These are phyloP conservation scores for Karalla daura DNA, from an alignment of 2,797 vertebrate species.

Conservation along the genomic window DNA sequence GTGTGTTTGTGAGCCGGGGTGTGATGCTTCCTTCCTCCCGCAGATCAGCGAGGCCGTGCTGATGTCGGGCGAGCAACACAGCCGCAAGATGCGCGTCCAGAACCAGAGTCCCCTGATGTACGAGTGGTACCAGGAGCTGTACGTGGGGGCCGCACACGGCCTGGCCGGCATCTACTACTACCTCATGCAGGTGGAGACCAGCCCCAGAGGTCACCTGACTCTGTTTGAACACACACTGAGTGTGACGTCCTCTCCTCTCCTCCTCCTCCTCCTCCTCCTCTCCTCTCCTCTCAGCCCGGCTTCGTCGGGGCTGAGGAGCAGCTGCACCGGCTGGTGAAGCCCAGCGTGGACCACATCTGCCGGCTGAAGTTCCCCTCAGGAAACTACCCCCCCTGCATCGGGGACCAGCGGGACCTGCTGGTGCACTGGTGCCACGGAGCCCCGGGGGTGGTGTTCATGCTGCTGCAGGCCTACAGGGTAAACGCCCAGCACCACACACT, in stretches of 20 bases:
- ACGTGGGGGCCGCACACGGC: constrained; percentile 94
- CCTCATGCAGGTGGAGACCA: constrained; percentile 99
- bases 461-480: constrained; percentile 95
- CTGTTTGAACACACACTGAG: no score
- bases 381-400: constrained; percentile 93
- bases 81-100: constrained; percentile 87
- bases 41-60: constrained; percentile 90
- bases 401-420: constrained; percentile 90
- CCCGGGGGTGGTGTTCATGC: constrained; percentile 95
- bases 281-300: constrained; percentile 72
- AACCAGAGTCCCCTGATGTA: constrained; percentile 93
- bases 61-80: constrained; percentile 88
- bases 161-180: constrained; percentile 97
- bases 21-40: constrained; percentile 25
- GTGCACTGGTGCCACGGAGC: constrained; percentile 98
- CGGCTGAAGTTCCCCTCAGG: constrained; percentile 90
- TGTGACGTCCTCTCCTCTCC: background rate
- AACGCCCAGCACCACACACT: background rate
- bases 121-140: constrained; percentile 98
- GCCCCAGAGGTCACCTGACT: no score
- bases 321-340: constrained; percentile 87
- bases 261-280: background rate
- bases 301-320: constrained; percentile 80
- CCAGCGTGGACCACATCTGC: constrained; percentile 93
- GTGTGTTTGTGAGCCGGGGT: constrained; percentile 24